Conservation (phyloP, 1,140 invertebrate genomes). For the Drosophila baimaii region DNA sequence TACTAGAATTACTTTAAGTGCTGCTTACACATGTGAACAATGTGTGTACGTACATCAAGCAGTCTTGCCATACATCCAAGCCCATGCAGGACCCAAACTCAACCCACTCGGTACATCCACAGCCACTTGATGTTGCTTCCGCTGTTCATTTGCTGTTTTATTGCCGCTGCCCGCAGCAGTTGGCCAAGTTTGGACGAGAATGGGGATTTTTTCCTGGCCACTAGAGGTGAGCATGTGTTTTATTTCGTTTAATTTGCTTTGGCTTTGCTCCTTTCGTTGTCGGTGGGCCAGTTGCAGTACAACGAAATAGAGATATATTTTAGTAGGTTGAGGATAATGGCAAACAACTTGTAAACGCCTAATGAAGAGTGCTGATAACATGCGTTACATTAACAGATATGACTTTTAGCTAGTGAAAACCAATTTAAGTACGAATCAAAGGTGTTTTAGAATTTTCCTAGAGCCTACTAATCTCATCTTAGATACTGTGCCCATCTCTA, state of each 20-base stretch:
- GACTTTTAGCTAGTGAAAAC: neutral
- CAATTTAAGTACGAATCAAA: neutral
- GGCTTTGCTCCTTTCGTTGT: conserved; percentile 11
- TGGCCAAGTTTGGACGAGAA: conserved; percentile 28
- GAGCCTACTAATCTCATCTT: neutral
- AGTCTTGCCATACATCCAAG: conserved; percentile 27
- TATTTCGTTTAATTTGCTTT: conserved; percentile 36
- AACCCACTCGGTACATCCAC: conserved; percentile 26
- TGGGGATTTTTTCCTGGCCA: conserved; percentile 14
- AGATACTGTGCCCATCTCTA: conserved; percentile 32
- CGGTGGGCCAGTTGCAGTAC: neutral
- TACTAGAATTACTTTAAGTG: conserved; percentile 1
- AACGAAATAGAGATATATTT: neutral
- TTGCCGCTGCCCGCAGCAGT: conserved; percentile 62
- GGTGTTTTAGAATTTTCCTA: no score
- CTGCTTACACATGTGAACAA: conserved; percentile 4
- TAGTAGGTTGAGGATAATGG: neutral
- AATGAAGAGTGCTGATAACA: neutral
- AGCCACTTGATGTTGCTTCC: conserved; percentile 75
- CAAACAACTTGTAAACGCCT: neutral
- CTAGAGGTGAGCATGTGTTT: conserved; percentile 47
- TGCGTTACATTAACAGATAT: neutral
- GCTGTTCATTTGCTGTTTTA: conserved; percentile 81
- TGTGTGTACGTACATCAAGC: conserved; percentile 26
- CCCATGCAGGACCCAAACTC: conserved; percentile 33